Conservation (phyloP, 2,113 vertebrate genomes). For the Rhinopithecus roxellana region DNA sequence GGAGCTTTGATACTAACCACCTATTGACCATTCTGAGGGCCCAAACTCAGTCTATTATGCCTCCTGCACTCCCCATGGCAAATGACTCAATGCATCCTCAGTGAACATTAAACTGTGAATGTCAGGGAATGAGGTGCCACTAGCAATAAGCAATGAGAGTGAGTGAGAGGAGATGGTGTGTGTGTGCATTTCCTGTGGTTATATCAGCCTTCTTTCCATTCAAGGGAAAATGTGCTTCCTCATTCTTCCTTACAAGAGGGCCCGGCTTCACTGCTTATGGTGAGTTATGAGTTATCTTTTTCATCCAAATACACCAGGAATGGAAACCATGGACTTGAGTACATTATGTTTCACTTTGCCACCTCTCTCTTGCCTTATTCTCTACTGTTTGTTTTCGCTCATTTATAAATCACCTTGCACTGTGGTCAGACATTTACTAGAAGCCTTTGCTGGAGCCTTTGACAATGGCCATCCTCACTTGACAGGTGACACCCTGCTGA, state of each 20-base stretch:
- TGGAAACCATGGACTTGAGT: background rate
- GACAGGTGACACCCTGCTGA: conserved; percentile 73
- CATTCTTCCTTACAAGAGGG: background rate
- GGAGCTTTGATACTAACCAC: background rate
- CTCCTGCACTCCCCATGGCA: background rate
- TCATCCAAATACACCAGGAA: background rate
- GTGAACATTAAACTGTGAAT: background rate
- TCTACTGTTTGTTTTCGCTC: background rate
- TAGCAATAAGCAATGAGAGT: background rate
- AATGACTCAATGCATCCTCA: background rate
- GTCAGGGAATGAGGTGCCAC: background rate
- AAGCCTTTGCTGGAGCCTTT: conserved; percentile 69
- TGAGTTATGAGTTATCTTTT: background rate
- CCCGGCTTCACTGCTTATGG: background rate
- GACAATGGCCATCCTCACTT: conserved; percentile 63
- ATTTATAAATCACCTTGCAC: conserved; percentile 62
- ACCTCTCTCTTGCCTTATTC: background rate
- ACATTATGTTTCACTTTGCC: background rate
- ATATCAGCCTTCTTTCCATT: background rate
- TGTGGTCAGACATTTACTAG: conserved; percentile 75
- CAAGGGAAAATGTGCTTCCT: background rate
- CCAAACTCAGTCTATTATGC: background rate
- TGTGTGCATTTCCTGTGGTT: background rate
- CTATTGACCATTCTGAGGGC: background rate
- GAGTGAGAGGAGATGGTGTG: background rate